Percentiles rank a stretch among this genome's conserved stretches.
Evolutionary conservation across 2,797 vertebrate genomes (phyloP).

Genomic region (Trichosurus vulpecula): DNA sequence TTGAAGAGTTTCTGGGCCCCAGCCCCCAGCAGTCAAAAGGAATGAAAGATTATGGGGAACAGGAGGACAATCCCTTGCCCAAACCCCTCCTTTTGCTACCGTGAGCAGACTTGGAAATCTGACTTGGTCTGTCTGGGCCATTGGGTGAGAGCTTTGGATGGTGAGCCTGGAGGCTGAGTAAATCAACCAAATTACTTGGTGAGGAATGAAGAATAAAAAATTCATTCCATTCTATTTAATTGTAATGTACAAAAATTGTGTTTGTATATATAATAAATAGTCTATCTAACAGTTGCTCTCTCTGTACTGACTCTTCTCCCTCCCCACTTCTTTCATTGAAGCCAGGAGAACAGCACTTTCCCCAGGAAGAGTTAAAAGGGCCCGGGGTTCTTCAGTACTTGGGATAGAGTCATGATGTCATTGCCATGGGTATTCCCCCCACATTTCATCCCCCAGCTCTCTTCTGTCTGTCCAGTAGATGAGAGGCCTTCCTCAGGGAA

Average conservation of each 20-base stretch:
- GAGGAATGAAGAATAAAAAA: constrained; percentile 73
- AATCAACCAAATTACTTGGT: constrained; percentile 70
- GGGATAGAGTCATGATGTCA: neutral
- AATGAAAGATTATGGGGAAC: neutral
- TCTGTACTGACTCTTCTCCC: neutral
- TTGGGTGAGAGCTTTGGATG: neutral
- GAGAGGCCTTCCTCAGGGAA: neutral
- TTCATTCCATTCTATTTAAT: constrained; percentile 91
- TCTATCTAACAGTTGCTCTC: constrained; percentile 74
- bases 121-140: neutral
- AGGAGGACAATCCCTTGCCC: neutral
- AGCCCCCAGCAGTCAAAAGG: neutral
- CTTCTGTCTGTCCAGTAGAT: neutral
- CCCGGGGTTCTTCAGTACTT: neutral
- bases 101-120: neutral
- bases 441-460: neutral
- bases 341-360: neutral
- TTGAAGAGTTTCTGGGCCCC: neutral
- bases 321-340: neutral
- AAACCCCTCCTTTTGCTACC: neutral
- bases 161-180: neutral
- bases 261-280: constrained; percentile 90
- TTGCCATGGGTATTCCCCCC: neutral
- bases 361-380: neutral
- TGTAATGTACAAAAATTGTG: constrained; percentile 88